Base-by-base conservation (phyloP, 2,888 invertebrate genomes). In the Eupithecia dodoneata region DNA sequence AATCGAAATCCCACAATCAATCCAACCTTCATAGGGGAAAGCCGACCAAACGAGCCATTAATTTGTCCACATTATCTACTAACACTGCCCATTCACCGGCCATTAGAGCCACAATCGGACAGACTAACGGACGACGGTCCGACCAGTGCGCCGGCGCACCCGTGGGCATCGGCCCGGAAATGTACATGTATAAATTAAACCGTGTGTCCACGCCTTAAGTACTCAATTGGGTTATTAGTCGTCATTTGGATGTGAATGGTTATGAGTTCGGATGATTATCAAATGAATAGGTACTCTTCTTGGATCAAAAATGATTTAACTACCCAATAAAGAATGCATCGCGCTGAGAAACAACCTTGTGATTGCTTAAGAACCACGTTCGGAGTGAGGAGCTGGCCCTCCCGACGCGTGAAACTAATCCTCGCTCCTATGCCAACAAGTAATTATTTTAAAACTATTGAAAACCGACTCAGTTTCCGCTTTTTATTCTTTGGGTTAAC, bases 141-240 rank as follows among this genome's bases (percentile, higher is more conserved):
- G 72, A 79, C 67, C 73, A 74, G 70, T 63, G 73, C n/a, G 44
- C 42, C 71, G 4, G 69, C 66, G 67, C 76, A 63, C 44, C 75
- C 75, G 71, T 77, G 79, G 69, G 78, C 59, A 79, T 67, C 74
- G 72, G 73, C 41, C 70, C 78, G 81, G 79, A 81, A 78, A 74
- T 63, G 3, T 15, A 44, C n/a, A 74, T 71, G 49, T 74, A 74
- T 76, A 63, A 63, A 63, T 63, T 66, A 66, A 79, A 70, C 55
- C 67, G 75, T 67, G 74, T 78, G 77, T 72, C 76, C 73, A 77
- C 73, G 74, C 79, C 76, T 72, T 77, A 4, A 70, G 18, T 4
- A 69, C 1, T 44, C 18, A 45, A 69, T 69, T 69, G 63, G 63
- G 63, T 13, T 70, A 72, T 59, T 63, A 72, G 44, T 55, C 30